Evolutionary conservation across 2,113 vertebrate species (phyloP).

Genomic region (Etheostoma cragini): DNA sequence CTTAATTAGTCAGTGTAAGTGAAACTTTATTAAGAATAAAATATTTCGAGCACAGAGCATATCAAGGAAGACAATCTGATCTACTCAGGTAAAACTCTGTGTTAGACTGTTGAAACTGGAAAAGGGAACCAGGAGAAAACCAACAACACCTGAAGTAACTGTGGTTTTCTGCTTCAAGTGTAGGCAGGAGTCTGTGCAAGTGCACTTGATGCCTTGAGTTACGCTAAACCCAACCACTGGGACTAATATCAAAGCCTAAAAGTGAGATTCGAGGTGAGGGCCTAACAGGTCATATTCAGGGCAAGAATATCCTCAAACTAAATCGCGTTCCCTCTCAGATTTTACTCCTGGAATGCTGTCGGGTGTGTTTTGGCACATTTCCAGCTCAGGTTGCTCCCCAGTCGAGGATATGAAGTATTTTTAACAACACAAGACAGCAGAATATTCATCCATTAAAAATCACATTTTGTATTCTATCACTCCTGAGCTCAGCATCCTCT

Average conservation of each 20-base stretch:
- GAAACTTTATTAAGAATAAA: background rate
- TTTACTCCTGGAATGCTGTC: background rate
- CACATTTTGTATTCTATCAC: background rate
- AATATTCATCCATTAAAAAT: conserved; percentile 24
- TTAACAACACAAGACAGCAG: conserved; percentile 6
- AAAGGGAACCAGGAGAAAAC: background rate
- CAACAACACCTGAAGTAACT: conserved; percentile 2
- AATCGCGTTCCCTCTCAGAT: background rate
- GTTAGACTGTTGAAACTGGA: background rate
- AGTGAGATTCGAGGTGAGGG: conserved; percentile 15
- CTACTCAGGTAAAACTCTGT: background rate
- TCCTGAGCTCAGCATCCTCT: conserved; percentile 19
- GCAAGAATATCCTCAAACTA: conserved; percentile 1
- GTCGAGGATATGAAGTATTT: background rate
- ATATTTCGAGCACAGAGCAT: background rate
- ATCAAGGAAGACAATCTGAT: background rate
- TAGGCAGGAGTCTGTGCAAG: conserved; percentile 9
- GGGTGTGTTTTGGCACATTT: conserved; percentile 5
- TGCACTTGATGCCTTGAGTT: background rate
- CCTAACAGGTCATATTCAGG: background rate
- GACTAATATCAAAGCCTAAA: conserved; percentile 22
- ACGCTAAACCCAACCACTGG: conserved; percentile 16
- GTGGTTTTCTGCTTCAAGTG: background rate
- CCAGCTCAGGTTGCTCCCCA: background rate
- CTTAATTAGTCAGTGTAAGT: background rate